Base-by-base conservation (phyloP, 2,888 invertebrate species). In the Argyra leucocephala region DNA sequence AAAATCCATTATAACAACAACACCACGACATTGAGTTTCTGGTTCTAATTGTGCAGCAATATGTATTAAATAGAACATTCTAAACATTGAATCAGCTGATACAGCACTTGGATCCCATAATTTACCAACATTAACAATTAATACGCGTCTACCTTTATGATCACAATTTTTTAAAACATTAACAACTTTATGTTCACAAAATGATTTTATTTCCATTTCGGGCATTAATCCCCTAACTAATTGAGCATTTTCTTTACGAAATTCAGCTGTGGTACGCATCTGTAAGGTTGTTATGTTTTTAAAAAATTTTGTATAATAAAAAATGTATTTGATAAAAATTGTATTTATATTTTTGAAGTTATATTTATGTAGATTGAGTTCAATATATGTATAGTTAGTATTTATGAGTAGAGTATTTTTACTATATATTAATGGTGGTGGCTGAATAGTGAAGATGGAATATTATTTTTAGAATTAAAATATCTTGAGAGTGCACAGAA, bases 1-100 rank as follows among this genome's bases (percentile, higher is more conserved):
- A 76, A 90, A 92, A 78, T 93, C 91, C 89, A 92, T 90, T 68
- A 93, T 81, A 22, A 91, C 90, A 12, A 92, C 88, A 7, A 86
- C 86, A 22, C 92, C 92, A 57, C 85, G 83, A n/a, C 92, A 86
- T 79, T 91, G 91, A 0, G 89, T 87, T 78, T 89, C 88, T 0
- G 87, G 88, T 76, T 90, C 90, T 69, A 86, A 72, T 73, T 89
- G 82, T n/a, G 92, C 90, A 0, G 88, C 86, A 72, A 88, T 83
- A 76, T 93, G 92, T 69, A 92, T 71, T 72, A 91, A 80, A 76
- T 91, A 93, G 75, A 92, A 88, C 73, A 91, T 80, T 69, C 88
- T 82, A 80, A 93, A 90, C 71, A 92, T 77, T 75, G 90, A 88
- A 74, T 92, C 91, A 0, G 90, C 83, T 60, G 79, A 83, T 69